Conservation (phyloP, 2,113 vertebrate species). For the Furnarius figulus region DNA sequence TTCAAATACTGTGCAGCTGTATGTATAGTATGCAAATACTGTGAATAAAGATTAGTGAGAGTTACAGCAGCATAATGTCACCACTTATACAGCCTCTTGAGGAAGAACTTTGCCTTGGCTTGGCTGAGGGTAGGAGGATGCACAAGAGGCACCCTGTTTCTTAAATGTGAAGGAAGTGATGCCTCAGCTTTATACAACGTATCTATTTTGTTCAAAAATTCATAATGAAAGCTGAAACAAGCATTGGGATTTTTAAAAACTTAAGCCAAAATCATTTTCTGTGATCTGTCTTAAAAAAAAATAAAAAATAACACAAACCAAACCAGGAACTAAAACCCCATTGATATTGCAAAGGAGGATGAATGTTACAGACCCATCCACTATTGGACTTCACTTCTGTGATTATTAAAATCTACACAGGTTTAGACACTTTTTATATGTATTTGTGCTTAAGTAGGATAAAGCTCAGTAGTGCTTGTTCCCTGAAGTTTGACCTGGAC, state of each 20-base stretch:
- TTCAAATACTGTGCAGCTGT: not conserved
- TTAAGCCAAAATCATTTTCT: not conserved
- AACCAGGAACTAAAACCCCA: not conserved
- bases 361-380: not conserved
- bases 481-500: not conserved
- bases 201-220: not conserved
- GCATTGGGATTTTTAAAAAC: not conserved
- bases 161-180: not conserved
- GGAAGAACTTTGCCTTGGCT: rapidly evolving
- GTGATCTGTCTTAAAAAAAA: not conserved
- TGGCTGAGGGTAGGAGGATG: not conserved
- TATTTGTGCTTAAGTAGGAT: not conserved
- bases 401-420: not conserved
- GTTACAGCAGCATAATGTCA: not conserved
- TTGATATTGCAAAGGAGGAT: not conserved
- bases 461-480: not conserved
- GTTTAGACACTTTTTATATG: not conserved
- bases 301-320: not conserved
- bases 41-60: not conserved
- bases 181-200: not conserved
- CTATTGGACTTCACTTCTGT: not conserved
- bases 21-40: no score
- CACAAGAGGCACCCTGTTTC: not conserved
- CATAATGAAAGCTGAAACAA: not conserved
- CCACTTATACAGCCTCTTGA: not conserved